These are phyloP conservation scores for Nudaria mundana DNA, from an alignment of 2,888 invertebrate species.

Conservation along the genomic window DNA sequence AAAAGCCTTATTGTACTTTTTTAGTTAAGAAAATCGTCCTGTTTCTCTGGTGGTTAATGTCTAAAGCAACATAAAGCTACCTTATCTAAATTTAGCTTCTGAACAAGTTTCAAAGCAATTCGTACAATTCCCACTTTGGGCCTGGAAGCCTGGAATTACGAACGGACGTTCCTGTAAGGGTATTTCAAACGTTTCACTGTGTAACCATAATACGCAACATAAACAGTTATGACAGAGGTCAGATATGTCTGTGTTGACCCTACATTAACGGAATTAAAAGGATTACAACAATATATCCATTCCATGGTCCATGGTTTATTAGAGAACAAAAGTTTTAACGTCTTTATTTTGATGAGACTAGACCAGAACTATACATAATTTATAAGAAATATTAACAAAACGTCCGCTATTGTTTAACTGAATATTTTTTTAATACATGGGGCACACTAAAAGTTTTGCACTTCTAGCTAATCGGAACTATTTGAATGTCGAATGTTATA, in stretches of 20 bases:
- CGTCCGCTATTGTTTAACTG: no score
- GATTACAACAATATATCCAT: no score
- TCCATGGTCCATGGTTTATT: conserved; percentile 7
- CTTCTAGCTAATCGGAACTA: no score
- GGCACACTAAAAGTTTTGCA: no score
- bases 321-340: conserved; percentile 3
- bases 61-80: conserved; percentile 3
- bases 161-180: conserved; percentile 15
- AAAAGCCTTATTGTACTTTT: no score
- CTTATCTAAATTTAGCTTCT: conserved; percentile 6
- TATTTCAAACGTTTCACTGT: conserved; percentile 13
- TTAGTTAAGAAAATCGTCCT: no score
- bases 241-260: conserved; percentile 15
- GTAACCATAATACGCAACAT: conserved; percentile 22
- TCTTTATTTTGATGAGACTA: neutral
- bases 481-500: no score
- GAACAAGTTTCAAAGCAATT: conserved; percentile 9
- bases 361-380: no score
- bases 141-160: conserved; percentile 10
- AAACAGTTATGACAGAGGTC: conserved; percentile 22
- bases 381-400: no score
- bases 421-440: no score
- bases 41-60: no score
- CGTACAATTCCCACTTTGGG: conserved; percentile 12
- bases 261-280: conserved; percentile 22